These are phyloP conservation scores for Anser cygnoides DNA, from an alignment of 2,113 vertebrate genomes.

Conservation along the genomic window DNA sequence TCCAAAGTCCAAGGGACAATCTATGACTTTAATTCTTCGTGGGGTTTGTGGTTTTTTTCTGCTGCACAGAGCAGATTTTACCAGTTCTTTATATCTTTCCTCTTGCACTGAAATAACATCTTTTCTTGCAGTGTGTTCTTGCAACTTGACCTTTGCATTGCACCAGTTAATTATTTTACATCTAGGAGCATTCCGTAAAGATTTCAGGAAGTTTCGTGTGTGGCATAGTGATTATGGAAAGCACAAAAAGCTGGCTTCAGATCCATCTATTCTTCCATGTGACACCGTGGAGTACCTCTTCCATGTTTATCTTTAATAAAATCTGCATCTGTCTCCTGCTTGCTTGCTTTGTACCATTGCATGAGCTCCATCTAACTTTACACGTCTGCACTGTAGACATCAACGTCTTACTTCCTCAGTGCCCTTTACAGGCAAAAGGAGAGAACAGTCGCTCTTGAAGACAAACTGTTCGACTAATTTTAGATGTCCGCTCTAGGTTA, in stretches of 20 bases:
- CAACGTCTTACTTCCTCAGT: background rate
- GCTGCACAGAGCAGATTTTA: background rate
- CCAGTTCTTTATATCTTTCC: slow-evolving; percentile 24
- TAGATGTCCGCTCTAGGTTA: background rate
- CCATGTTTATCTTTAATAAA: background rate
- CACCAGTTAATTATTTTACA: background rate
- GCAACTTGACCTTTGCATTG: background rate
- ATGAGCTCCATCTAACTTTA: background rate
- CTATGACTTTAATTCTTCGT: slow-evolving; percentile 38
- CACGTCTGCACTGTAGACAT: background rate
- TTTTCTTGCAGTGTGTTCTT: background rate
- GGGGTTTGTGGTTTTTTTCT: background rate
- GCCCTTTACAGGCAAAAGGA: background rate
- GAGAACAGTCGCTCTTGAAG: background rate
- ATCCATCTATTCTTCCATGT: background rate
- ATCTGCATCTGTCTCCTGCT: background rate
- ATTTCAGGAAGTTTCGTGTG: background rate
- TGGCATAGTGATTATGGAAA: background rate
- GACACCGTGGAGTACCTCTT: background rate
- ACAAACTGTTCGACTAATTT: background rate
- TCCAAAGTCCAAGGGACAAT: background rate
- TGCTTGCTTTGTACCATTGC: background rate
- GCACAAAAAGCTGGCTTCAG: background rate
- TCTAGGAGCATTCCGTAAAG: background rate
- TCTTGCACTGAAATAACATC: background rate